A percentile compares a stretch with the other conserved stretches of the same genome.
phyloP scores from a whole-genome alignment of 1,140 invertebrate species.

The Pseudomyrmex pallidus region DNA sequence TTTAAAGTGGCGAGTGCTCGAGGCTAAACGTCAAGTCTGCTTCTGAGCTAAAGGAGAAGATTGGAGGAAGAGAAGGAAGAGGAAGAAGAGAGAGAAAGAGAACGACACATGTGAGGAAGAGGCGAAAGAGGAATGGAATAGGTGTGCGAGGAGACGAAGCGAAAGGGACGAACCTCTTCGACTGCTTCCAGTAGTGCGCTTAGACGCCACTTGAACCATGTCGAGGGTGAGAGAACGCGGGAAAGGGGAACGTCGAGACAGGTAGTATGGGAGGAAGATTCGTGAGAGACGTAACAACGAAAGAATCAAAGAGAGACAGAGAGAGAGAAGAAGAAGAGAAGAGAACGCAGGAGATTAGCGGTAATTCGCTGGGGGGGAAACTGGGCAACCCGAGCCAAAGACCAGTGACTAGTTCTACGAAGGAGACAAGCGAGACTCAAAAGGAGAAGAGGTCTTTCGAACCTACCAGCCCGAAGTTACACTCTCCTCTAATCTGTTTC shows the following conservation, averaged over 20 bases:
- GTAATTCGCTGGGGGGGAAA: constrained; percentile 70
- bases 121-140: constrained; percentile 24
- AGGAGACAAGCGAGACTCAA: constrained; percentile 50
- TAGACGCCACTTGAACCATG: constrained; percentile 63
- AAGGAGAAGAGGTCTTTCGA: constrained; percentile 55
- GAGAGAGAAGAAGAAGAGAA: constrained; percentile 18
- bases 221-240: constrained; percentile 38
- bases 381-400: constrained; percentile 60
- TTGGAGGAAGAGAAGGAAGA: constrained; percentile 10
- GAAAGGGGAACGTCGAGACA: constrained; percentile 48
- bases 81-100: background rate
- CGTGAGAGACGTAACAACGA: constrained; percentile 59
- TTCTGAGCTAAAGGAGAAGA: constrained; percentile 45
- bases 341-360: constrained; percentile 70
- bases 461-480: constrained; percentile 19
- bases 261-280: constrained; percentile 60
- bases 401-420: constrained; percentile 61
- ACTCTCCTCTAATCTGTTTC: constrained; percentile 57
- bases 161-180: constrained; percentile 57
- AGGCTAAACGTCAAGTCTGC: constrained; percentile 65
- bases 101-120: background rate
- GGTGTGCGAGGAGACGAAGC: constrained; percentile 50
- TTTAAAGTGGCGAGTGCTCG: constrained; percentile 71
- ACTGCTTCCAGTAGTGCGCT: constrained; percentile 62
- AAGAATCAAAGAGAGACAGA: constrained; percentile 35